Evolutionary conservation across 92 coral and sea anemone species (phyloP).

Genomic region (Desmophyllum pertusum): DNA sequence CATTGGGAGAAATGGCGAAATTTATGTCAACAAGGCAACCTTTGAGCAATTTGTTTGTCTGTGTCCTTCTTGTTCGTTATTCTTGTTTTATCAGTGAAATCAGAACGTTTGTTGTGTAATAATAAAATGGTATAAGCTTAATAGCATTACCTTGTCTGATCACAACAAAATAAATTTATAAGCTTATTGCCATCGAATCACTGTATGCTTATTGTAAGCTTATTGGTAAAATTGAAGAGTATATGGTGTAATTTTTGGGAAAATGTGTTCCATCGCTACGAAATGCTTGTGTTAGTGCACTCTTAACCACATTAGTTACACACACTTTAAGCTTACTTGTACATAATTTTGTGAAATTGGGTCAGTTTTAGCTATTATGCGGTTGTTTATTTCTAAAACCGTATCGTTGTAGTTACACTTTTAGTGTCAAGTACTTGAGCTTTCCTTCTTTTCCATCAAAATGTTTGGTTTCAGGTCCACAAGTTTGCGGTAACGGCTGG

Average conservation of each 20-base stretch:
- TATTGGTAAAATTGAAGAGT: too few species aligned
- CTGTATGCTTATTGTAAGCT: too few species aligned
- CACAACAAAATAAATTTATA: background rate
- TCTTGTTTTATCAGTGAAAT: background rate
- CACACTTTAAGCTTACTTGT: too few species aligned
- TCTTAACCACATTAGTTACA: too few species aligned
- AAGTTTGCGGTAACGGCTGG: too few species aligned
- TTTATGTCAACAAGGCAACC: conserved; percentile 30
- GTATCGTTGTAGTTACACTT: conserved; percentile 12
- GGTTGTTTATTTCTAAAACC: conserved; percentile 30
- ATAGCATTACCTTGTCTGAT: background rate
- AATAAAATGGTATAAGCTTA: background rate
- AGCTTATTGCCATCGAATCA: background rate
- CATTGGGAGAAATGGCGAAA: background rate
- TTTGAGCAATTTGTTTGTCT: background rate
- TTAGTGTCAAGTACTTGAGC: background rate
- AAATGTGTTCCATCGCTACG: too few species aligned
- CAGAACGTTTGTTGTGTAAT: background rate
- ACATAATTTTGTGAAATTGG: conserved; percentile 3
- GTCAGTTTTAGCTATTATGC: background rate
- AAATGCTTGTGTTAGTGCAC: too few species aligned
- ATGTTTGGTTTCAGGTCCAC: background rate
- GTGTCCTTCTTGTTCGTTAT: background rate
- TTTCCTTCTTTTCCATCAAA: background rate
- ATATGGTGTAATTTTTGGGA: too few species aligned